Evolutionary conservation across 30 jellyfish, hydroid and myxozoan species (phyloP).

Genomic region (Nemopilema nomurai): DNA sequence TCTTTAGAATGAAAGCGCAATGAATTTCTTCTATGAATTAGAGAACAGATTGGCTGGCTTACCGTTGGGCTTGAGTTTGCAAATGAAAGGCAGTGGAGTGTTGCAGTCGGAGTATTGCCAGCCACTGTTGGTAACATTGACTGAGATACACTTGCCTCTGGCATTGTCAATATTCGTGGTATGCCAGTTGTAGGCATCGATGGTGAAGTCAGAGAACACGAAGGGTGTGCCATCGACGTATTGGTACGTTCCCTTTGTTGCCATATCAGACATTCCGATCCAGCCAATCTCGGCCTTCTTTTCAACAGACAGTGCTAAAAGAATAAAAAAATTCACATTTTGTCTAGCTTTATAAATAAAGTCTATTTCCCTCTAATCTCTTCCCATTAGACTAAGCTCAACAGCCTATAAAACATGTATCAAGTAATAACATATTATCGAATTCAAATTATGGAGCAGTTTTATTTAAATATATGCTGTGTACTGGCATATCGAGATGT

Average conservation of each 20-base stretch:
- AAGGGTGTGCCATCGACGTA: slow-evolving; percentile 98
- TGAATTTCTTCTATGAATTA: too few relatives aligned
- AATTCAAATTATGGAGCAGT: too few relatives aligned
- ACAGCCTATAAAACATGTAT: too few relatives aligned
- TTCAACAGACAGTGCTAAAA: slow-evolving; percentile 63
- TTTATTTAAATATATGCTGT: too few relatives aligned
- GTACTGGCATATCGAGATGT: too few relatives aligned
- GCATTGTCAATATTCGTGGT: slow-evolving; percentile 45
- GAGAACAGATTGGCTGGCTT: neutral
- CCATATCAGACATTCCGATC: slow-evolving; percentile 97
- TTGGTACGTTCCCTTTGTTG: slow-evolving; percentile 92
- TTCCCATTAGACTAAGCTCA: too few relatives aligned
- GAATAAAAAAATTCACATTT: neutral
- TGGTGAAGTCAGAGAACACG: slow-evolving; percentile 91
- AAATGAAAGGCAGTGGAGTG: slow-evolving; percentile 77
- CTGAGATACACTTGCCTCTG: slow-evolving; percentile 83
- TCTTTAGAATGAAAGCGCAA: too few relatives aligned
- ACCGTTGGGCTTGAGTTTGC: slow-evolving; percentile 95
- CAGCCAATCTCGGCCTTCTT: slow-evolving; percentile 72
- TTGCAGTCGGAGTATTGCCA: slow-evolving; percentile 90
- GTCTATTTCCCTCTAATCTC: too few relatives aligned
- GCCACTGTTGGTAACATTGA: slow-evolving; percentile 75
- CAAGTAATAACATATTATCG: too few relatives aligned
- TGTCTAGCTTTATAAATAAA: too few relatives aligned
- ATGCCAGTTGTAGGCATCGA: slow-evolving; percentile 82